Base-by-base conservation (phyloP, 1,140 invertebrate species). In the Musca domestica region DNA sequence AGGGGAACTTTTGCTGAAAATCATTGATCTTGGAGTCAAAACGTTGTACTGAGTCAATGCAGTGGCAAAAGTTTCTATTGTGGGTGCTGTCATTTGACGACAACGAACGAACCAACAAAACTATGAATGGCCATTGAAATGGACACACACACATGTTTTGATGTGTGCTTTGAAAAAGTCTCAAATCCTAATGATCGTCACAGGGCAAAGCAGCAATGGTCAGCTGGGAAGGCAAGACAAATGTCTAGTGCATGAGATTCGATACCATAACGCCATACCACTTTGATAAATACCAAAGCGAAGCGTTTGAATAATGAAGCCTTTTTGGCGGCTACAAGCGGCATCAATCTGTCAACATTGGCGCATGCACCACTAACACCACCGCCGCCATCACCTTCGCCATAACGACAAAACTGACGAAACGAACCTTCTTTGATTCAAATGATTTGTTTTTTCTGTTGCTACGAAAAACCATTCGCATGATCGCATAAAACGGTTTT, bases 241-340 rank as follows among this genome's bases (percentile, higher is more conserved):
- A 52, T 9, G 12, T 5, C 6, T 1, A 52, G n/a, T n/a, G 14
- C 4, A 25, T 17, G 54, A 10, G 47, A 48, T n/a, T n/a, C 25
- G 23, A 58, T 17, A 58, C 25, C 54, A 58, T 58, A 15, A 58
- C 30, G 54, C 54, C 54, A 27, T 27, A 58, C 54, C 23, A 58
- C 54, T 58, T 58, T 58, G 54, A 58, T 58, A 58, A 58, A 58
- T 58, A 30, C 25, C 25, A 58, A 58, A 58, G 54, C 54, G 54
- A 58, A 58, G 54, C 54, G 54, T 58, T 58, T 58, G 54, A 58
- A 58, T 58, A 58, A 58, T 58, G 54, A 58, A 58, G 54, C 23
- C 54, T 58, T 58, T 58, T 58, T 58, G 54, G 54, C 54, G 54
- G 54, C 54, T 58, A 17, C 54, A 58, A 58, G 25, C 54, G 54